These are phyloP conservation scores for Neuroterus valhalla DNA, from an alignment of 1,140 invertebrate genomes.

Conservation along the genomic window DNA sequence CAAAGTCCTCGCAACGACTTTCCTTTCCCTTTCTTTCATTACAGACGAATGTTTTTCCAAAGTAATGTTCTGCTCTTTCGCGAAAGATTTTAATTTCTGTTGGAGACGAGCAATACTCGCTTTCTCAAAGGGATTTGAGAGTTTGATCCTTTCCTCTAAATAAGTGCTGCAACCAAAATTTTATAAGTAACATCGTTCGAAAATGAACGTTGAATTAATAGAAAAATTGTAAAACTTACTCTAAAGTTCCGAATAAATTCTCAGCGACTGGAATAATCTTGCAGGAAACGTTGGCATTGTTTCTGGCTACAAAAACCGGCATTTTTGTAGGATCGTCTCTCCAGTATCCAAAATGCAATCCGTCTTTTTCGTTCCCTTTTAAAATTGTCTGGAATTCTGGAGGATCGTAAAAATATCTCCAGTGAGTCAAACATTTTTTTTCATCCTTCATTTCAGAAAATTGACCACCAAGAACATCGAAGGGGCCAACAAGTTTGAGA, in stretches of 20 bases:
- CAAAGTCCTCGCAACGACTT: constrained; percentile 86
- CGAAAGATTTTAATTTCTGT: constrained; percentile 80
- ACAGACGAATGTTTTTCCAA: constrained; percentile 78
- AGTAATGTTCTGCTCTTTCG: constrained; percentile 79
- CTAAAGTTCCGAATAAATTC: constrained; percentile 90
- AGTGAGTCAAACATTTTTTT: constrained; percentile 85
- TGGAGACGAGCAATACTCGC: constrained; percentile 77
- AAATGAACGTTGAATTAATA: constrained; percentile 20
- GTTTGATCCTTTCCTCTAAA: constrained; percentile 79
- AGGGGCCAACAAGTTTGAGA: constrained; percentile 89
- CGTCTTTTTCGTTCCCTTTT: constrained; percentile 80
- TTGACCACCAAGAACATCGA: constrained; percentile 85
- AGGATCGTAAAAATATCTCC: constrained; percentile 95
- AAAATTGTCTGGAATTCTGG: constrained; percentile 93
- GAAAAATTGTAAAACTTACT: constrained; percentile 76
- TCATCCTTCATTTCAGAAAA: constrained; percentile 77
- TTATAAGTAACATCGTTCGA: no score
- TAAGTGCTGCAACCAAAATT: constrained; percentile 73
- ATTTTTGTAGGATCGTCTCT: constrained; percentile 86
- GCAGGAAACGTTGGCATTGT: constrained; percentile 81
- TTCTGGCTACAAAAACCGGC: constrained; percentile 86
- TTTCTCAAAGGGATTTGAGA: constrained; percentile 81
- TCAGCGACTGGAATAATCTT: constrained; percentile 83
- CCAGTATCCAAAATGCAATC: constrained; percentile 92
- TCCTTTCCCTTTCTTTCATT: constrained; percentile 80